phyloP scores from a whole-genome alignment of 2,888 invertebrate species.

The Xiphydria camelus region DNA sequence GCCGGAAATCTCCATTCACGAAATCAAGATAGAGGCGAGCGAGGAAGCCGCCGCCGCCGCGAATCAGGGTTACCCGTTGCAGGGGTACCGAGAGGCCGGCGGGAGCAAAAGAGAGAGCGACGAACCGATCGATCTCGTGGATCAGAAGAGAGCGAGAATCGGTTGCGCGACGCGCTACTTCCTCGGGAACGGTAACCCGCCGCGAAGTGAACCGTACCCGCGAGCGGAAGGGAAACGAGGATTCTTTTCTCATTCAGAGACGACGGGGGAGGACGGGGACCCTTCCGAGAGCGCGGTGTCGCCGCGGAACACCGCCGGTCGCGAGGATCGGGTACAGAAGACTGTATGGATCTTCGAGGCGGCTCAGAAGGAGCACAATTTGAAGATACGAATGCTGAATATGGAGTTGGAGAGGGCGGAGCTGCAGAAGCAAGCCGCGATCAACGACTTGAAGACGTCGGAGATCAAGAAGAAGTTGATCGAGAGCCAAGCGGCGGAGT shows the following conservation, averaged over 20 bases:
- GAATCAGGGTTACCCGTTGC: conserved; percentile 12
- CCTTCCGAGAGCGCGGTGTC: conserved; percentile 7
- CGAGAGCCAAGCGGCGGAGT: conserved; percentile 34
- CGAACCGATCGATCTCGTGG: conserved; percentile 24
- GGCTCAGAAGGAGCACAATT: conserved; percentile 37
- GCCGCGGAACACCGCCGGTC: conserved; percentile 3
- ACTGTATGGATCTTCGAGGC: conserved; percentile 30
- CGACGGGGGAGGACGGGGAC: conserved; percentile 11
- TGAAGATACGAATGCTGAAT: conserved; percentile 39
- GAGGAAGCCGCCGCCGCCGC: conserved; percentile 24
- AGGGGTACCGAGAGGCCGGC: background rate
- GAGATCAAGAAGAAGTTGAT: conserved; percentile 38
- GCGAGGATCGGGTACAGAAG: conserved; percentile 14
- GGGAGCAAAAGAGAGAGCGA: conserved; percentile 12
- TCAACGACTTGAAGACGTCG: conserved; percentile 41
- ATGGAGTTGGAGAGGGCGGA: conserved; percentile 43
- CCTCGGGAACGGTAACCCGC: background rate
- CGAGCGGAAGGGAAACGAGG: conserved; percentile 9
- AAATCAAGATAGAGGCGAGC: conserved; percentile 33
- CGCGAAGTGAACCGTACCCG: conserved; percentile 1
- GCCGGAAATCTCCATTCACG: conserved; percentile 19
- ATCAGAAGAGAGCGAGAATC: conserved; percentile 18
- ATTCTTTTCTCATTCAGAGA: background rate
- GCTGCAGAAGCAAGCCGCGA: conserved; percentile 39
- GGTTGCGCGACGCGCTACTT: background rate